phyloP scores from a whole-genome alignment of 1,140 invertebrate species.

The Lordiphosa stackelbergi region DNA sequence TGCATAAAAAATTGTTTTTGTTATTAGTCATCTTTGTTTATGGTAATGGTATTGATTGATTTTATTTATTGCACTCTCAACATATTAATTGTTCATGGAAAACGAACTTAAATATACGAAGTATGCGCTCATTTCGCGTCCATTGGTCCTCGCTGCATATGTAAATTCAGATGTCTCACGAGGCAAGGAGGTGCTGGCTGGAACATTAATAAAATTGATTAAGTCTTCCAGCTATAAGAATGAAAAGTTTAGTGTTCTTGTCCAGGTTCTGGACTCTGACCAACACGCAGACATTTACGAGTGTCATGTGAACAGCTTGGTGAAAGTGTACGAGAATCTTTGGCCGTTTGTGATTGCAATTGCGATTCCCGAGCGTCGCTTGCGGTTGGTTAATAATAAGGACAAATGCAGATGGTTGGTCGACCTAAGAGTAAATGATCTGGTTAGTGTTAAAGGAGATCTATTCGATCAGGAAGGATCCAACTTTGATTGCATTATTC shows the following conservation, averaged over 20 bases:
- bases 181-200: conserved; percentile 14
- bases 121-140: conserved; percentile 31
- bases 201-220: conserved; percentile 44
- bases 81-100: conserved; percentile 22
- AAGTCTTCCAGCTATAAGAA: conserved; percentile 11
- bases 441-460: conserved; percentile 73
- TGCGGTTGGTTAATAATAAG: conserved; percentile 78
- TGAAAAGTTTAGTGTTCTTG: conserved; percentile 27
- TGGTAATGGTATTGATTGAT: no score
- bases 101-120: conserved; percentile 14
- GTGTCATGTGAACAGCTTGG: conserved; percentile 28
- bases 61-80: no score
- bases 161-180: neutral
- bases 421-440: conserved; percentile 59
- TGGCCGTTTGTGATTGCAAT: conserved; percentile 79
- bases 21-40: conserved; percentile 1
- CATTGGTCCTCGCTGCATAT: conserved; percentile 14
- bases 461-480: conserved; percentile 43
- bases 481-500: conserved; percentile 73
- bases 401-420: conserved; percentile 76
- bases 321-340: conserved; percentile 56
- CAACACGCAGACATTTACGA: conserved; percentile 27
- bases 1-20: conserved; percentile 1
- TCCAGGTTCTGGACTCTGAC: conserved; percentile 43
- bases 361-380: conserved; percentile 77